Evolutionary conservation across 2,797 vertebrate species (phyloP), one percentile per base, ranked within the genome.

Genomic region (Aselliscus stoliczkanus): DNA sequence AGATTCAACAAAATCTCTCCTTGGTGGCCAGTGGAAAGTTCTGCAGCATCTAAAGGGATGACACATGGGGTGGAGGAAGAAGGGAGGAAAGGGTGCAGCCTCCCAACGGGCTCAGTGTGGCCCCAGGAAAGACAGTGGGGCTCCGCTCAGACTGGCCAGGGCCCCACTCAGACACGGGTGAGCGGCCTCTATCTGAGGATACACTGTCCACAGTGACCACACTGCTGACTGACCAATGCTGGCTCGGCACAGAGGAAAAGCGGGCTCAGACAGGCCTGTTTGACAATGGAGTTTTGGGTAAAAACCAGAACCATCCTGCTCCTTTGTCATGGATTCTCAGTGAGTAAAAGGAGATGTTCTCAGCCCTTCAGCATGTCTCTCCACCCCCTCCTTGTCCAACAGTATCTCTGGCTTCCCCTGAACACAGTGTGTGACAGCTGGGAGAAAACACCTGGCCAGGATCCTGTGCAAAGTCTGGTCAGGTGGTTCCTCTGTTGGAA

Each of bases 51-150:
- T 44, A 2, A 15, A 27, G 31, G 58, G n/a, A 21, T 15, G 34
- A 37, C 7, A 76, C 13, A 10, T 1, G 2, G 23, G 25, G 39
- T 2, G 31, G 0, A 2, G 27, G 34, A 44, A 14, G 27, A 5
- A 2, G 34, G 34, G 21, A 29, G 27, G 47, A 20, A 34, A 58
- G 54, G 17, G 11, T 39, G 23, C 39, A 14, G 31, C 42, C 85
- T 56, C n/a, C 52, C 9, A n/a, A 29, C 3, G 14, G 56, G 44
- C 29, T 82, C 58, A 64, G 18, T 0, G 7, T 50, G n/a, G 37
- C 60, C 58, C 47, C 37, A 23, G 15, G 69, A 54, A 56, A 56
- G 77, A 42, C 17, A 29, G 8, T 20, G 25, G 81, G 81, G 44
- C n/a, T 34, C 62, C 2, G 81, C 23, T 69, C 5, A 7, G 62